Evolutionary conservation across 2,113 vertebrate genomes (phyloP).

Genomic region (Pseudorhombus dupliciocellatus): DNA sequence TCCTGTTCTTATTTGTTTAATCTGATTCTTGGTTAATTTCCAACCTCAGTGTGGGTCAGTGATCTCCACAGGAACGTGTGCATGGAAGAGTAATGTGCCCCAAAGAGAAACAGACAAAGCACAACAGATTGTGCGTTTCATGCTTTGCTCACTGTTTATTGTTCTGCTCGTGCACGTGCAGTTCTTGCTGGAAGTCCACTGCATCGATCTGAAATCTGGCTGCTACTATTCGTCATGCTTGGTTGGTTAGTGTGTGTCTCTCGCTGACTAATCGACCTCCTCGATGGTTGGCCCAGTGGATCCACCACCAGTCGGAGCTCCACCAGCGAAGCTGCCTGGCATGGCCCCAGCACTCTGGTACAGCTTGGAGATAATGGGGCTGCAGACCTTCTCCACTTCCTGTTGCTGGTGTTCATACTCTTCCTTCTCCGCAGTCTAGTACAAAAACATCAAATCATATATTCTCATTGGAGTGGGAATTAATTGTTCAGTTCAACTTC

Average conservation of each 20-base stretch:
- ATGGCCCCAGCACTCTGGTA: conserved; percentile 84
- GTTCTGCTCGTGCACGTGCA: conserved; percentile 15
- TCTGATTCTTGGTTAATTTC: too few relatives aligned
- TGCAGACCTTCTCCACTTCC: conserved; percentile 90
- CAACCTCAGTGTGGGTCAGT: too few relatives aligned
- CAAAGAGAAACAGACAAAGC: background rate
- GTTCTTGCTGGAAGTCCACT: background rate
- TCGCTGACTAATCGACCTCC: conserved; percentile 80
- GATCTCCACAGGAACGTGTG: background rate
- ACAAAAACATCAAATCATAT: background rate
- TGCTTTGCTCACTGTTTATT: conserved; percentile 31
- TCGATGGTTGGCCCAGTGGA: conserved; percentile 84
- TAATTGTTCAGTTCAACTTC: background rate
- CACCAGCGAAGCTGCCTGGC: conserved; percentile 83
- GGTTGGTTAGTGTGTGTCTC: too few relatives aligned
- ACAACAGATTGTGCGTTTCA: background rate
- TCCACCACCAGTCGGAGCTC: conserved; percentile 78
- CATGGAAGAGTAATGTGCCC: background rate
- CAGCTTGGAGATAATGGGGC: conserved; percentile 85
- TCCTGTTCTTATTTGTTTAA: too few relatives aligned
- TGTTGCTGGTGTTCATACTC: conserved; percentile 98
- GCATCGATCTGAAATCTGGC: conserved; percentile 18
- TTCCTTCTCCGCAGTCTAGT: conserved; percentile 90
- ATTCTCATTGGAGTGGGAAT: background rate
- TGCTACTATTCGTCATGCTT: conserved; percentile 26